Conservation (phyloP, 2,888 invertebrate species). For the Pyrochroa serraticornis region DNA sequence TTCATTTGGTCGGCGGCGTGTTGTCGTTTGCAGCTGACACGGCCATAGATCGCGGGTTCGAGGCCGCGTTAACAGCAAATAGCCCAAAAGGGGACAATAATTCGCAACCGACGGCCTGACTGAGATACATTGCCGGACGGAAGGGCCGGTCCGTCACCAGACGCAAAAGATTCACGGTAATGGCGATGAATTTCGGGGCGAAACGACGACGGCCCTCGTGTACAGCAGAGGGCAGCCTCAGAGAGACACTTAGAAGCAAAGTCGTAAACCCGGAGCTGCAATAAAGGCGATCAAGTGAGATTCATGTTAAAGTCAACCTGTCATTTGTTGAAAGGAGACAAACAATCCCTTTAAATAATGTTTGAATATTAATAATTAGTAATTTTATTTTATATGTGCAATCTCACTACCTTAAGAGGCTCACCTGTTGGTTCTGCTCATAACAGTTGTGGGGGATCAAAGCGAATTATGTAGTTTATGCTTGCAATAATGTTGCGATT, state of each 20-base stretch:
- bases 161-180: conserved; percentile 41
- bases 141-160: conserved; percentile 25
- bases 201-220: conserved; percentile 12
- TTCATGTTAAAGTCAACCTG: too few species aligned
- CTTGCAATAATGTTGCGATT: too few species aligned
- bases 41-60: conserved; percentile 51
- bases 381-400: too few species aligned
- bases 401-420: too few species aligned
- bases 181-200: conserved; percentile 37
- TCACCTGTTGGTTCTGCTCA: too few species aligned
- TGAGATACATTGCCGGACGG: conserved; percentile 46
- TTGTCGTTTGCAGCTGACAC: conserved; percentile 49
- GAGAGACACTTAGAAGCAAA: conserved; percentile 26
- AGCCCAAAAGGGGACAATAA: conserved; percentile 56
- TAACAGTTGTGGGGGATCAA: too few species aligned
- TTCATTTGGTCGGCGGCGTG: conserved; percentile 38
- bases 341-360: too few species aligned
- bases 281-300: too few species aligned
- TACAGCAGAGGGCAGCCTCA: conserved; percentile 11
- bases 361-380: too few species aligned
- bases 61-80: conserved; percentile 55
- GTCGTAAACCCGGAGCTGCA: too few species aligned
- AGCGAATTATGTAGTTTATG: too few species aligned
- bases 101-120: conserved; percentile 48
- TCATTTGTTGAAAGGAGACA: too few species aligned